phyloP scores from a whole-genome alignment of 2,113 vertebrate genomes.

The Solea solea region DNA sequence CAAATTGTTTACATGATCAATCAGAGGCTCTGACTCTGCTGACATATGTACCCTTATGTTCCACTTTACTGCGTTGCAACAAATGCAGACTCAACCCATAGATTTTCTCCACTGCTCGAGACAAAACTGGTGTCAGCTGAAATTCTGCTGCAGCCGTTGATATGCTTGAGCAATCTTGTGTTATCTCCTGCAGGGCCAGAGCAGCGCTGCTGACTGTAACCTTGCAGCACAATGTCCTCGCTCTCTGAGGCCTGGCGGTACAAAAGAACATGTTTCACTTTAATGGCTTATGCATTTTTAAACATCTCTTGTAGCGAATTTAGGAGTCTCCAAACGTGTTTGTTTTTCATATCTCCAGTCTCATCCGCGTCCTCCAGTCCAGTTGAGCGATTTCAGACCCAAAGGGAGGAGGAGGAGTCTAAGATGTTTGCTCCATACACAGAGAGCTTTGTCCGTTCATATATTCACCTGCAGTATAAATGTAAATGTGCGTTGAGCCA shows the following conservation, averaged over 20 bases:
- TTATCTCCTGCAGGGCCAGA: slow-evolving; percentile 40
- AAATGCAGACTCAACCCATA: slow-evolving; percentile 36
- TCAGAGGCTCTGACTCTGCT: background rate
- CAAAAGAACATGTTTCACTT: slow-evolving; percentile 60
- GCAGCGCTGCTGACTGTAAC: slow-evolving; percentile 8
- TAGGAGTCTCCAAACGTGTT: slow-evolving; percentile 19
- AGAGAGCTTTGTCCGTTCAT: background rate
- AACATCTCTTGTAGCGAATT: slow-evolving; percentile 30
- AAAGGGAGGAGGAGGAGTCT: background rate
- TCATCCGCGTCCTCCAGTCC: slow-evolving; percentile 30
- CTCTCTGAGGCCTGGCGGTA: slow-evolving; percentile 24
- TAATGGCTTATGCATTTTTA: slow-evolving; percentile 71
- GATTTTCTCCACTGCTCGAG: slow-evolving; percentile 49
- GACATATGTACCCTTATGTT: slow-evolving; percentile 19
- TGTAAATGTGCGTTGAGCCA: background rate
- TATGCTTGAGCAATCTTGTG: slow-evolving; percentile 41
- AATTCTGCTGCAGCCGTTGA: slow-evolving; percentile 49
- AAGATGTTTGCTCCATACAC: too few species aligned
- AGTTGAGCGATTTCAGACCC: slow-evolving; percentile 13
- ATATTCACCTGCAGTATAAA: background rate
- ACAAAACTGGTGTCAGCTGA: slow-evolving; percentile 63
- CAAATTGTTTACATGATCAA: slow-evolving; percentile 9
- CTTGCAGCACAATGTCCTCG: slow-evolving; percentile 26
- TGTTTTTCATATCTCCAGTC: slow-evolving; percentile 12
- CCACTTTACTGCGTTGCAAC: slow-evolving; percentile 20